A percentile compares a stretch with the other conserved stretches of the same genome.
These are phyloP conservation scores for Heliornis fulica DNA, from an alignment of 2,113 vertebrate genomes.

Conservation along the genomic window DNA sequence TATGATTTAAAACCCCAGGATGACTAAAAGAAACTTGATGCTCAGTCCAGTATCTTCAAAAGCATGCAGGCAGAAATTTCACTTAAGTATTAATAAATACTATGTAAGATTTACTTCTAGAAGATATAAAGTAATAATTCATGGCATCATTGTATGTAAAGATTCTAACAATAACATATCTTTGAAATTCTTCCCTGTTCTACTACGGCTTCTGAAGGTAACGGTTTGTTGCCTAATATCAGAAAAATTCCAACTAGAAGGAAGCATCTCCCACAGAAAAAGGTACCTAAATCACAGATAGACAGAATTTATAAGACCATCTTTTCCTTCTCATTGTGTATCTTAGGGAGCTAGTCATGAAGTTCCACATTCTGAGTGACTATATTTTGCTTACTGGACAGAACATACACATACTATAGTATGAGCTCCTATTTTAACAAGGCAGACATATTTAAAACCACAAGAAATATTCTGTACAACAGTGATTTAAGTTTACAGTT, in stretches of 20 bases:
- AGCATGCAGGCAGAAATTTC: background rate
- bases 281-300: background rate
- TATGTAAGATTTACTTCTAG: background rate
- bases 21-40: background rate
- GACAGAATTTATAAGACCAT: background rate
- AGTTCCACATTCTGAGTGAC: background rate
- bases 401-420: background rate
- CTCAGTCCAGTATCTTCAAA: background rate
- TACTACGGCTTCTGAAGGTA: background rate
- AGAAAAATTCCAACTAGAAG: background rate
- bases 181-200: background rate
- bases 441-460: background rate
- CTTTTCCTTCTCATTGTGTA: background rate
- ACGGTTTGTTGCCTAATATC: background rate
- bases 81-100: background rate
- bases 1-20: background rate
- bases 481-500: constrained; percentile 33
- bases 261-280: background rate
- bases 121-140: background rate
- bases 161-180: background rate
- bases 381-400: background rate
- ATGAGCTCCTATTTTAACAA: background rate
- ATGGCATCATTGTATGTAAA: background rate
- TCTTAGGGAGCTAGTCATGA: background rate
- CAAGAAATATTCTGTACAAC: background rate